Evolutionary conservation across 2,113 vertebrate species (phyloP).

Genomic region (Microtus montanus): DNA sequence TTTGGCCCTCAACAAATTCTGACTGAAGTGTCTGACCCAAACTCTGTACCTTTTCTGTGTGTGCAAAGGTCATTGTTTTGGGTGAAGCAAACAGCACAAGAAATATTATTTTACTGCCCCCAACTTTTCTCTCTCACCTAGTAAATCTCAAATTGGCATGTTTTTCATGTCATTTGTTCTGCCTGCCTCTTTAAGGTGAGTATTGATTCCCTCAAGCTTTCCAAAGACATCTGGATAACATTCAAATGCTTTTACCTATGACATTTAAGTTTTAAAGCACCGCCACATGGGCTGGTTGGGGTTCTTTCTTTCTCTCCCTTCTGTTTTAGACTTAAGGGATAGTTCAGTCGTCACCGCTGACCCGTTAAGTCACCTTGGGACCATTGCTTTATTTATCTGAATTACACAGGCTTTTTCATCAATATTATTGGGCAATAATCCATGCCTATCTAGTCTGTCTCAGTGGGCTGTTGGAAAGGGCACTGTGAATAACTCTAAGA

Average conservation of each 20-base stretch:
- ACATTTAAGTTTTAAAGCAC: constrained; percentile 74
- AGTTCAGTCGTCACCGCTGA: constrained; percentile 41
- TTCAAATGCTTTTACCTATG: constrained; percentile 71
- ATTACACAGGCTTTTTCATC: constrained; percentile 39
- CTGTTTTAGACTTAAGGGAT: constrained; percentile 16
- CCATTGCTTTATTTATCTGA: constrained; percentile 36
- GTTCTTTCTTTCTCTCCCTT: not conserved
- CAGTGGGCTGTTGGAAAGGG: constrained; percentile 35
- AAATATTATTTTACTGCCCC: constrained; percentile 41
- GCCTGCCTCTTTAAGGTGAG: constrained; percentile 65
- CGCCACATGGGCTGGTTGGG: constrained; percentile 65
- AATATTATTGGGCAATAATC: not conserved
- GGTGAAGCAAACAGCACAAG: constrained; percentile 2
- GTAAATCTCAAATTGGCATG: constrained; percentile 71
- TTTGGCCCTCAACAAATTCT: not conserved
- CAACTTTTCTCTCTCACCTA: constrained; percentile 61
- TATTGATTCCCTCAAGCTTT: constrained; percentile 66
- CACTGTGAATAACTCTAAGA: not conserved
- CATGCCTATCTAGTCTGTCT: not conserved
- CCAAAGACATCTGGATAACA: constrained; percentile 78
- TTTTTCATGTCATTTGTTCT: constrained; percentile 73
- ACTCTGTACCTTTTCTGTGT: constrained; percentile 37
- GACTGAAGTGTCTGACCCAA: not conserved
- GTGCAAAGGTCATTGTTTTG: constrained; percentile 55
- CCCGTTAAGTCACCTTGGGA: constrained; percentile 34